Evolutionary conservation across 2,888 invertebrate species (phyloP).

Genomic region (Macrosoma leucophasiata): DNA sequence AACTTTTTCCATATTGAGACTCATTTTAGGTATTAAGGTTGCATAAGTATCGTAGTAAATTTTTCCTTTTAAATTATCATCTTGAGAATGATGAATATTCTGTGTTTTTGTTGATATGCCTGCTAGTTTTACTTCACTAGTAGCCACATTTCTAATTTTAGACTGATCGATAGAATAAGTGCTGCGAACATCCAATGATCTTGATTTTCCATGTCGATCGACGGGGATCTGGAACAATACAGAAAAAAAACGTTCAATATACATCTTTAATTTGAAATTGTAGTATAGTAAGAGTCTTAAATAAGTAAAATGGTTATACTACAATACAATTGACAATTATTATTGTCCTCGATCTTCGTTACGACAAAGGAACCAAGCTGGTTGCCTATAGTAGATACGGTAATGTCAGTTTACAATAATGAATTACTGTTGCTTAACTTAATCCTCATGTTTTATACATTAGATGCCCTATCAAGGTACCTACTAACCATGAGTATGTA

Average conservation of each 20-base stretch:
- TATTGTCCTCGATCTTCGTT: no score
- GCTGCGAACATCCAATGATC: conserved; percentile 54
- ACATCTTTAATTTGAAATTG: not conserved
- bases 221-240: conserved; percentile 63
- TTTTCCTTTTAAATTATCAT: conserved; percentile 48
- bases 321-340: no score
- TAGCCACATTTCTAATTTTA: conserved; percentile 46
- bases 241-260: conserved; percentile 15
- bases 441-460: no score
- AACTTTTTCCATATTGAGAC: conserved; percentile 57
- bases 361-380: no score
- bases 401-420: no score
- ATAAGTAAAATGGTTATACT: no score
- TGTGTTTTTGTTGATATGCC: conserved; percentile 37
- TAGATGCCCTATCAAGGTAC: no score
- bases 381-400: no score
- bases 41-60: conserved; percentile 51
- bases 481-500: no score
- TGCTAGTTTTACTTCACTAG: conserved; percentile 38
- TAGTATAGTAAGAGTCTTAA: not conserved
- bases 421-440: no score
- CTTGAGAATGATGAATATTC: conserved; percentile 37
- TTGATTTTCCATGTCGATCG: conserved; percentile 62
- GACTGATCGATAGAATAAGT: conserved; percentile 47
- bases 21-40: conserved; percentile 66